Evolutionary conservation across 2,113 vertebrate genomes (phyloP).

Genomic region (Grammomys dolichurus): DNA sequence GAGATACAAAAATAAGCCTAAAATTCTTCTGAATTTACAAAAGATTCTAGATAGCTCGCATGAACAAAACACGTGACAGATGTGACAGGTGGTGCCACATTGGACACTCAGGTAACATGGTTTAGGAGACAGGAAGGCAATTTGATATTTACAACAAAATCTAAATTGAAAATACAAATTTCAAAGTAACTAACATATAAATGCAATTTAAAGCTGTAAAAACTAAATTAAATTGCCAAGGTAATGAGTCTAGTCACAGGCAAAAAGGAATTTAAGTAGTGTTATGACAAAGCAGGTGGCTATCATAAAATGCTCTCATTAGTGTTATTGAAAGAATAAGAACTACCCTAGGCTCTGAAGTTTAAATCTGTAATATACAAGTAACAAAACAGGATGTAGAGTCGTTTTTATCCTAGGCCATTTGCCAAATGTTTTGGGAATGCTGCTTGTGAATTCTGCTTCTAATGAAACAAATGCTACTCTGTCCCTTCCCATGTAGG

Average conservation of each 20-base stretch:
- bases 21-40: not conserved
- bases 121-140: not conserved
- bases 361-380: not conserved
- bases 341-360: not conserved
- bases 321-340: not conserved
- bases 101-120: not conserved
- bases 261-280: not conserved
- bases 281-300: not conserved
- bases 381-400: not conserved
- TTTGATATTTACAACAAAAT: not conserved
- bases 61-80: not conserved
- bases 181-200: not conserved
- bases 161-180: constrained; percentile 12
- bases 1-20: not conserved
- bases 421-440: not conserved
- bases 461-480: not conserved
- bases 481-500: fast-evolving
- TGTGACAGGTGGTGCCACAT: not conserved
- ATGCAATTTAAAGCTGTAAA: not conserved
- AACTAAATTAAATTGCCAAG: not conserved
- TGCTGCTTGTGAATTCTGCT: not conserved
- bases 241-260: not conserved
- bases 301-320: not conserved
- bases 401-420: not conserved
- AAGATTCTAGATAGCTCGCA: not conserved